Evolutionary conservation across 1,140 invertebrate genomes (phyloP).

Genomic region (Scaptomyza montana): DNA sequence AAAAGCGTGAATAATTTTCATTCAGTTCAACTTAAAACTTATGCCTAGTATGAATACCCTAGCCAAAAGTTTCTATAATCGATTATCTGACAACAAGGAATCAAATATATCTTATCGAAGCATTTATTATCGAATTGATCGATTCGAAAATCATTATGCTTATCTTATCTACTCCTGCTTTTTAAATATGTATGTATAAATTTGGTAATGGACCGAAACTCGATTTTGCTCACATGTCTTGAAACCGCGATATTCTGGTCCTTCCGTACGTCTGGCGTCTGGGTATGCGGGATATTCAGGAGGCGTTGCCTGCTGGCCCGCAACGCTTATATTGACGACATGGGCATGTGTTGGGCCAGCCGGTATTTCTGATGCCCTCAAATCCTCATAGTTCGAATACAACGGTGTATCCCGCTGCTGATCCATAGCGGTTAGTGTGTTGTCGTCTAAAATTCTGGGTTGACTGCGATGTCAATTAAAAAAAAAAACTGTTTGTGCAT

Average conservation of each 20-base stretch:
- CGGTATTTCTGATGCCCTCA: slow-evolving; percentile 51
- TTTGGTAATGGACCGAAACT: neutral
- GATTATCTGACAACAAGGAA: too few species aligned
- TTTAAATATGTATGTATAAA: too few species aligned
- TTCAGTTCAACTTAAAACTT: too few species aligned
- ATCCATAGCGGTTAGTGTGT: slow-evolving; percentile 10
- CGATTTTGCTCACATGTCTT: slow-evolving; percentile 53
- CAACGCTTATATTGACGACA: slow-evolving; percentile 40
- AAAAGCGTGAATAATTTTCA: too few species aligned
- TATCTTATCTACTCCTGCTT: slow-evolving; percentile 4
- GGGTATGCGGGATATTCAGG: neutral
- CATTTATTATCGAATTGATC: slow-evolving; percentile 1
- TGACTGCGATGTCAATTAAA: too few species aligned
- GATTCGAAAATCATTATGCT: slow-evolving; percentile 15
- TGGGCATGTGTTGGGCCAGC: slow-evolving; percentile 48
- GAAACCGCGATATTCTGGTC: slow-evolving; percentile 53
- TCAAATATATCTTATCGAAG: neutral
- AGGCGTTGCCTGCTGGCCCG: neutral
- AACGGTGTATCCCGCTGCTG: slow-evolving; percentile 36
- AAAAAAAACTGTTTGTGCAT: neutral
- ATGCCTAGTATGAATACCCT: too few species aligned
- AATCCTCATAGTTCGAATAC: slow-evolving; percentile 67
- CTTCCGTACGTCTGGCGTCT: neutral
- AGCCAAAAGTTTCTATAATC: too few species aligned
- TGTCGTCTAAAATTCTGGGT: neutral